Evolutionary conservation across 1,140 invertebrate genomes (phyloP).

Genomic region (Platyscapa corneri): DNA sequence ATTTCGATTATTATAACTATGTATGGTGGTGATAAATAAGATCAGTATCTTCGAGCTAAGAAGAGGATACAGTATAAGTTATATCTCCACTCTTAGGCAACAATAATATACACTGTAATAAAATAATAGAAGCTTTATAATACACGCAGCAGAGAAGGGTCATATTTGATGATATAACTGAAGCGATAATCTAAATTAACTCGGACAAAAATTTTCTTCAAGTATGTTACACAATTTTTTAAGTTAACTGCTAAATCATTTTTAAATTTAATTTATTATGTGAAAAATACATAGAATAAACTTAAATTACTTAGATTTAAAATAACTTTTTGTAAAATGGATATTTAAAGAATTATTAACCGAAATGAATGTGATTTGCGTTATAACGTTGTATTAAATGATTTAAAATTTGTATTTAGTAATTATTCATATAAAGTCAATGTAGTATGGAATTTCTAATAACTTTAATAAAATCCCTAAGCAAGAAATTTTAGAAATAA

Average conservation of each 20-base stretch:
- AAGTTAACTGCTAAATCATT: neutral
- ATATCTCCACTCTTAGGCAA: neutral
- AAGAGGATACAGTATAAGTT: neutral
- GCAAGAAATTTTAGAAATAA: neutral
- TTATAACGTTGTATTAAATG: too few relatives aligned
- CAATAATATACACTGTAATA: neutral
- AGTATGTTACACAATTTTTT: neutral
- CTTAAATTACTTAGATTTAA: too few relatives aligned
- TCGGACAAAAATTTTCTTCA: neutral
- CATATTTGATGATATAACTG: neutral
- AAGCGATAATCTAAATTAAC: neutral
- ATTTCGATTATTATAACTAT: neutral
- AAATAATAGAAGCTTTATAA: neutral
- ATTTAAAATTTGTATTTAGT: too few relatives aligned
- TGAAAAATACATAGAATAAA: neutral
- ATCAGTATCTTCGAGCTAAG: constrained; percentile 18
- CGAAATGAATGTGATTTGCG: too few relatives aligned
- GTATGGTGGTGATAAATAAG: constrained; percentile 2
- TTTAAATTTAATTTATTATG: neutral
- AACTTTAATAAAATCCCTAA: neutral
- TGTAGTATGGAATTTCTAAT: neutral
- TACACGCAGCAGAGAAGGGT: neutral
- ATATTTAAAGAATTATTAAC: too few relatives aligned
- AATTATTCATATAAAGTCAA: neutral
- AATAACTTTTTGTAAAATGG: too few relatives aligned